Evolutionary conservation across 2,797 vertebrate genomes (phyloP).

Genomic region (Pteropus rufus): DNA sequence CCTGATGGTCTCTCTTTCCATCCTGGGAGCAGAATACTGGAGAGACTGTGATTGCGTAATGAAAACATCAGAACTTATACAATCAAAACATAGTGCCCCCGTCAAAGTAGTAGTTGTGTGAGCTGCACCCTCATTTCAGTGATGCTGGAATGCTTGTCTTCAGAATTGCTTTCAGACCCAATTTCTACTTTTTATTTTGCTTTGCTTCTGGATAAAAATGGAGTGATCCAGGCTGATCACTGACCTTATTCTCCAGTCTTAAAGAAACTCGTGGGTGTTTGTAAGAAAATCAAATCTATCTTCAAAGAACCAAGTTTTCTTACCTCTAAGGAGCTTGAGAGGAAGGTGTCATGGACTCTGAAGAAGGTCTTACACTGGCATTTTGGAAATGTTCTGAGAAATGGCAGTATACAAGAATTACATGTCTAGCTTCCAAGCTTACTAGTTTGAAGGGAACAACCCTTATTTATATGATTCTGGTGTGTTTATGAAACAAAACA

Average conservation of each 20-base stretch:
- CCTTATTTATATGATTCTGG: background rate
- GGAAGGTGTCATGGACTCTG: background rate
- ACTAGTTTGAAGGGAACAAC: background rate
- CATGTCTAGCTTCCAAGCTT: background rate
- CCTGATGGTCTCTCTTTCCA: background rate
- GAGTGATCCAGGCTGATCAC: background rate
- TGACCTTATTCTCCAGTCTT: background rate
- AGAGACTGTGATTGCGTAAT: background rate
- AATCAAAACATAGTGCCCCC: background rate
- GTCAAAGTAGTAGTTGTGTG: background rate
- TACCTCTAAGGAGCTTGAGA: background rate
- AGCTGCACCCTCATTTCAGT: background rate
- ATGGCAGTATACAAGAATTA: background rate
- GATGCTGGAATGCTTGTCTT: background rate
- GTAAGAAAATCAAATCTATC: slow-evolving; percentile 25
- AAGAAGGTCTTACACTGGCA: background rate
- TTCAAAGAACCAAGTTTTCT: slow-evolving; percentile 10
- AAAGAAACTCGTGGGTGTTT: slow-evolving; percentile 9
- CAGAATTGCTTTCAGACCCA: background rate
- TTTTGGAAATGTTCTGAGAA: background rate
- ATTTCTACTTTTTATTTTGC: slow-evolving; percentile 18
- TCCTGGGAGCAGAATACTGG: background rate
- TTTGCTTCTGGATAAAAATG: background rate
- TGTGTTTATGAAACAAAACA: slow-evolving; percentile 33
- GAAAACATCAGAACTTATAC: background rate